phyloP scores from a whole-genome alignment of 2,888 invertebrate genomes.

The Idaea straminata region DNA sequence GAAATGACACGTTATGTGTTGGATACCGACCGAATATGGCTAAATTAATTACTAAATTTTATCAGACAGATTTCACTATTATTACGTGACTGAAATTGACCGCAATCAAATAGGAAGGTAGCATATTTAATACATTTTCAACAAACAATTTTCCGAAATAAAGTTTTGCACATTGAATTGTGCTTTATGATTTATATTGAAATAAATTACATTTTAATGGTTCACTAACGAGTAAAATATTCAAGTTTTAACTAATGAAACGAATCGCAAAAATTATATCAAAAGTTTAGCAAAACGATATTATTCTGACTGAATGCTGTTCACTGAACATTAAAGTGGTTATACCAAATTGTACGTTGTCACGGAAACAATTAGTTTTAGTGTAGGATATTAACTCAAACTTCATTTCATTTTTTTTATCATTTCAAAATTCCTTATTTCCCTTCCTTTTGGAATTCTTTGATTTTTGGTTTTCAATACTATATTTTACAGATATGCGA shows the following conservation, averaged over 20 bases:
- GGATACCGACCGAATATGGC: background rate
- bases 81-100: background rate
- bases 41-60: background rate
- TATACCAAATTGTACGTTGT: background rate
- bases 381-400: background rate
- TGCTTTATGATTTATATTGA: background rate
- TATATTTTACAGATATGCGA: too few species aligned
- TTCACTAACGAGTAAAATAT: background rate
- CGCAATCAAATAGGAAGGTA: background rate
- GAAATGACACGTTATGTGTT: background rate
- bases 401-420: too few species aligned
- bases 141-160: background rate
- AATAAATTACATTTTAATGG: background rate
- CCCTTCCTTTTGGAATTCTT: background rate
- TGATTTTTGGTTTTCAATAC: background rate
- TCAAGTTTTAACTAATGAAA: slow-evolving; percentile 25
- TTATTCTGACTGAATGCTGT: background rate
- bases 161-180: background rate
- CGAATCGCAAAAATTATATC: slow-evolving; percentile 36
- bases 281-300: slow-evolving; percentile 31
- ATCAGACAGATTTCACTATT: background rate
- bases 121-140: background rate
- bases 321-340: background rate
- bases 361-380: background rate
- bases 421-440: background rate